Percentiles rank a stretch among this genome's conserved stretches.
Evolutionary conservation across 2,113 vertebrate species (phyloP).

Genomic region (Datnioides undecimradiatus): DNA sequence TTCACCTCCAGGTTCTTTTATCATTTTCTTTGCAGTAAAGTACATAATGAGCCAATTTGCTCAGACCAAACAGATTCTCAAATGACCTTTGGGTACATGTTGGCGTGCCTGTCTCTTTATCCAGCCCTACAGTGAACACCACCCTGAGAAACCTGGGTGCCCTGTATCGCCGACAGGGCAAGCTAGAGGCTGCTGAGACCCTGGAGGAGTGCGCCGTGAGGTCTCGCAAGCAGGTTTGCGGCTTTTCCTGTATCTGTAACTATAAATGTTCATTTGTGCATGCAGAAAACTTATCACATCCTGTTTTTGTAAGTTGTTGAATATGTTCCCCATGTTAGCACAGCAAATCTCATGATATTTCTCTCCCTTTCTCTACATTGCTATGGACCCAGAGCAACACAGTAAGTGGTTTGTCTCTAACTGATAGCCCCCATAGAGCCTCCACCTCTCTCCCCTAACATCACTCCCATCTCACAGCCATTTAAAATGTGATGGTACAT

Average conservation of each 20-base stretch:
- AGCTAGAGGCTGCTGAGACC: slow-evolving; percentile 93
- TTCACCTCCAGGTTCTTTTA: neutral
- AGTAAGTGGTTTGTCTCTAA: slow-evolving; percentile 83
- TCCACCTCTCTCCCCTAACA: slow-evolving; percentile 53
- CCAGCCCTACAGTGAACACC: slow-evolving; percentile 87
- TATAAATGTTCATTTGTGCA: neutral
- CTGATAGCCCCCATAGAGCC: slow-evolving; percentile 47
- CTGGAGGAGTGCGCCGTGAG: slow-evolving; percentile 92
- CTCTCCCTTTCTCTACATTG: slow-evolving; percentile 73
- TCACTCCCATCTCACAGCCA: slow-evolving; percentile 62
- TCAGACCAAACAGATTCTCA: neutral
- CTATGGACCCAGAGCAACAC: slow-evolving; percentile 86
- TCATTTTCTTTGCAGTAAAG: neutral
- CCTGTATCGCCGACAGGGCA: slow-evolving; percentile 93
- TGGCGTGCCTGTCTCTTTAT: neutral
- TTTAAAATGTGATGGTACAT: slow-evolving; percentile 23
- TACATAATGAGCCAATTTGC: neutral
- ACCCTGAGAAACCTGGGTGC: slow-evolving; percentile 93
- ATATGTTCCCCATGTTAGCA: slow-evolving; percentile 14
- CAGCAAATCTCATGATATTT: slow-evolving; percentile 73
- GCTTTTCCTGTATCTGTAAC: neutral
- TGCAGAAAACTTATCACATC: neutral
- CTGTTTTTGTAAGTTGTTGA: slow-evolving; percentile 34
- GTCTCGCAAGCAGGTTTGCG: slow-evolving; percentile 91
- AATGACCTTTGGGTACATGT: neutral